Conservation (phyloP, 2,113 vertebrate genomes). For the Eira barbara region DNA sequence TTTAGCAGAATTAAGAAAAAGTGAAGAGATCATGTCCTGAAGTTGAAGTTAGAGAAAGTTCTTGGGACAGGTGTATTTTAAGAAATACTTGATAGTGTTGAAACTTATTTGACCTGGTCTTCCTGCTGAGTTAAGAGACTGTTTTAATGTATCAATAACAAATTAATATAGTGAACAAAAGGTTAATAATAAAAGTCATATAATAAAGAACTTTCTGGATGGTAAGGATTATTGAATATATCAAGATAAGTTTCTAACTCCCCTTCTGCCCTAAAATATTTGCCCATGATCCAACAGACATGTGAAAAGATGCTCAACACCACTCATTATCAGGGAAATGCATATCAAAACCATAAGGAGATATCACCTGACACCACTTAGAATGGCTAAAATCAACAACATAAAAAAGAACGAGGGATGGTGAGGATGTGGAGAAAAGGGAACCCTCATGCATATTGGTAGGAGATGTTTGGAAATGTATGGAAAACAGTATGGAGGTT, state of each 20-base stretch:
- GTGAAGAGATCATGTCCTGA: neutral
- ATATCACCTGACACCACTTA: neutral
- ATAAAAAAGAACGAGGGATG: neutral
- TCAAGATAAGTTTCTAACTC: neutral
- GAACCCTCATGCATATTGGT: neutral
- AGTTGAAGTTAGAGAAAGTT: neutral
- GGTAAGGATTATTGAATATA: neutral
- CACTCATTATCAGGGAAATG: neutral
- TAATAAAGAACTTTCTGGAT: neutral
- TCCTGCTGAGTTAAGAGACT: neutral
- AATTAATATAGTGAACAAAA: neutral
- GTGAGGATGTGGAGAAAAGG: neutral
- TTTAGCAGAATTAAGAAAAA: neutral
- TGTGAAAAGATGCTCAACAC: neutral
- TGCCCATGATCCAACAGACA: neutral
- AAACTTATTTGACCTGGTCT: neutral
- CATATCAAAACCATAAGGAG: neutral
- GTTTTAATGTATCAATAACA: neutral
- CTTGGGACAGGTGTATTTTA: neutral
- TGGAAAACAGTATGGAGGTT: neutral
- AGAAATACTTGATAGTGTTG: neutral
- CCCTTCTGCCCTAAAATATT: neutral
- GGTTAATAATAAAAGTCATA: neutral
- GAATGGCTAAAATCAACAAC: neutral
- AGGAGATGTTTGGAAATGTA: neutral